phyloP scores from a whole-genome alignment of 2,797 vertebrate genomes.

The Cuculus canorus region DNA sequence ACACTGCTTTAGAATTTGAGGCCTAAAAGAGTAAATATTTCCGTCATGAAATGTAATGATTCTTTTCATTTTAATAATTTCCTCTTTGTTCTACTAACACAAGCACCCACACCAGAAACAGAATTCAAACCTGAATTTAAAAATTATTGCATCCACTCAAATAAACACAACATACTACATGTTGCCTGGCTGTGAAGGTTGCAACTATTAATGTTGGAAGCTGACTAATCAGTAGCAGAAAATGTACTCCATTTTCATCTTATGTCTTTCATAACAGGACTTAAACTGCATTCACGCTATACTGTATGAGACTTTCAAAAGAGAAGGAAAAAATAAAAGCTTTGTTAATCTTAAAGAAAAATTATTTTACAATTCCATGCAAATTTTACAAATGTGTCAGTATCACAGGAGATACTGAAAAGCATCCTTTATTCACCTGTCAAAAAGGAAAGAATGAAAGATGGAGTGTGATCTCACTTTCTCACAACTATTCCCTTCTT shows the following conservation, averaged over 20 bases:
- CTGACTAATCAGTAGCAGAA: background rate
- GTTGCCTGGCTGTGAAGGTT: background rate
- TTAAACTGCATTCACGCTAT: background rate
- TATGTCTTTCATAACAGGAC: background rate
- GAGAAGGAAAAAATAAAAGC: background rate
- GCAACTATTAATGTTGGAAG: background rate
- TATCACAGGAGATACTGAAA: slow-evolving; percentile 26
- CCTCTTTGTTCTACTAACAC: background rate
- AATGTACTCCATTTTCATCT: background rate
- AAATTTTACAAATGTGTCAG: slow-evolving; percentile 42
- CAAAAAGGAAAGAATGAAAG: slow-evolving; percentile 44
- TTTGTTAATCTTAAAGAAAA: slow-evolving; percentile 3
- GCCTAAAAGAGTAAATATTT: background rate
- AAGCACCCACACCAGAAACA: background rate
- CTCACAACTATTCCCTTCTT: slow-evolving; percentile 38
- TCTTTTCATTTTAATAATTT: background rate
- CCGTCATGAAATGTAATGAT: background rate
- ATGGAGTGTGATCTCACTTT: slow-evolving; percentile 50
- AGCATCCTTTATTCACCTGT: slow-evolving; percentile 49
- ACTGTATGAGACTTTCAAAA: background rate
- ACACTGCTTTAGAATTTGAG: background rate
- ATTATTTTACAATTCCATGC: slow-evolving; percentile 31
- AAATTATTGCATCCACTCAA: background rate
- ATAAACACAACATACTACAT: background rate
- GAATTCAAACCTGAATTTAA: background rate